Base-by-base conservation (phyloP, 92 coral and sea anemone genomes). In the Parazoanthus atlanticus region DNA sequence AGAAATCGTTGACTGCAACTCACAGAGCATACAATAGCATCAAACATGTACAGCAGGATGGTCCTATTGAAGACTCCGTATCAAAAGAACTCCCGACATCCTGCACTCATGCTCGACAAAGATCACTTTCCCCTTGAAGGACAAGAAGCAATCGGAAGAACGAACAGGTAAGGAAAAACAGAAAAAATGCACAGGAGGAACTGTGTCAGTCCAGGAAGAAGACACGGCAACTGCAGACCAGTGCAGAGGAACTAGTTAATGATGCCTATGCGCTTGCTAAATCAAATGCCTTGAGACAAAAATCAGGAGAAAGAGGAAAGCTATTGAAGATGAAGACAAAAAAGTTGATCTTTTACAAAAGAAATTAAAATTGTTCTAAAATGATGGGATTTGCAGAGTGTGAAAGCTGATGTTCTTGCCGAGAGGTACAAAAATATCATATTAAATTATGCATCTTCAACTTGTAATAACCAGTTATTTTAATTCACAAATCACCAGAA, bases 251-350 rank as follows among this genome's bases (percentile, higher is more conserved):
- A 78, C 82, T 78, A 33, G 43, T 78, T 47, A 78, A 78, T 33
- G 65, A 78, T 40, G 43, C 43, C 65, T 43, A 19, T 78, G 34
- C 43, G 43, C 64, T 78, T 38, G 82, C 43, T 78, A 46, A 78
- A 78, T 78, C 82, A 78, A 78, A 78, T 78, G 82, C 82, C 80
- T 12, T 86, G 85, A 79, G 80, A 79, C 78, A 78, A 79, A 90
- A 90, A 86, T 86, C 90, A 82, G 64, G 77, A 78, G 86, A 90
- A 90, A 90, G 85, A 77, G 93, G 73, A 86, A 86, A 80, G 89
- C 76, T 67, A 89, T 89, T 76, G 89, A 89, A 54, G 43, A 89
- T 52, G 89, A 85, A 76, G 92, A 90, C 75, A 89, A 89, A 86
- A 89, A 73, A 54, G 81, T 88, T 56, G 87, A 88, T 80, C 74